These are phyloP conservation scores for Bolinopsis microptera DNA, from an alignment of 37 sponge, comb jelly and placozoan genomes.

Conservation along the genomic window DNA sequence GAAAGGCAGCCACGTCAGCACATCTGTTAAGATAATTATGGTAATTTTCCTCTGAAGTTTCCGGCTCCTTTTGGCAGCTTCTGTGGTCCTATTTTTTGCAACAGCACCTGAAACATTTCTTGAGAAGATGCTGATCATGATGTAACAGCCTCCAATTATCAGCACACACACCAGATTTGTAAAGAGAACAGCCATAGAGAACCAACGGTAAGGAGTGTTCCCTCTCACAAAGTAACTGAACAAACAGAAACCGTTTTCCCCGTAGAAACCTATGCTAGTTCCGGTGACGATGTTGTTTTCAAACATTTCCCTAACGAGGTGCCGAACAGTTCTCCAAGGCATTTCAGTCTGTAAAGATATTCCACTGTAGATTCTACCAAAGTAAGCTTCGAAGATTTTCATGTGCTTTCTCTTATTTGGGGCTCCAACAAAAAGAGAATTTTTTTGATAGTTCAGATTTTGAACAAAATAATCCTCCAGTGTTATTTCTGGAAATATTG, in stretches of 20 bases:
- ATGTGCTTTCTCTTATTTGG: neutral
- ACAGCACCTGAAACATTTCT: neutral
- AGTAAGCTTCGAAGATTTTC: neutral
- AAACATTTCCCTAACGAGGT: neutral
- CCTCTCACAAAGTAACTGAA: neutral
- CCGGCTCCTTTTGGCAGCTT: neutral
- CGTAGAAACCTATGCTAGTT: neutral
- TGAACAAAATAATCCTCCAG: constrained; percentile 7
- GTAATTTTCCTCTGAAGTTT: neutral
- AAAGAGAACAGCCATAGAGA: neutral
- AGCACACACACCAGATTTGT: neutral
- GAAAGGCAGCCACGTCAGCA: neutral
- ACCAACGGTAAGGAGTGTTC: neutral
- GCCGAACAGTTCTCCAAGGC: neutral
- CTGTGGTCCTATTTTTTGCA: neutral
- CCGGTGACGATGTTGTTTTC: neutral
- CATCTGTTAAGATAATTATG: neutral
- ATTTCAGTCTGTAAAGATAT: neutral
- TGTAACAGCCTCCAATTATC: neutral
- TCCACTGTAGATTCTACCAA: neutral
- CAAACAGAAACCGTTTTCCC: neutral
- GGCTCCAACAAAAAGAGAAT: neutral
- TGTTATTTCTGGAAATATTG: neutral
- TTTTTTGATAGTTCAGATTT: neutral
- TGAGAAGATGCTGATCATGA: neutral